Evolutionary conservation across 2,113 vertebrate genomes (phyloP).

Genomic region (Rhabdornis inornatus): DNA sequence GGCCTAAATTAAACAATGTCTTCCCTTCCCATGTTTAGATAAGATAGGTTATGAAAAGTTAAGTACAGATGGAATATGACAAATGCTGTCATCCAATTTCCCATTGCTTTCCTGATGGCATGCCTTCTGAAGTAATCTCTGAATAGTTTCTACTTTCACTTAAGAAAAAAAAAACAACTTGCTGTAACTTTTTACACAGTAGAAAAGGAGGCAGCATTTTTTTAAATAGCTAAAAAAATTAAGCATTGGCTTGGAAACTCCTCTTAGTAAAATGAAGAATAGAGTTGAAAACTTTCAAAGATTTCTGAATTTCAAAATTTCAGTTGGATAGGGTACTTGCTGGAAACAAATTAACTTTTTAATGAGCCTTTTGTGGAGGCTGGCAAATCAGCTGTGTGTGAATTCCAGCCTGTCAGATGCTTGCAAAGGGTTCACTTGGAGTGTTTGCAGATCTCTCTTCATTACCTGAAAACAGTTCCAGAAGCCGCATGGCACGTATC

Average conservation of each 20-base stretch:
- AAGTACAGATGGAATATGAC: conserved; percentile 44
- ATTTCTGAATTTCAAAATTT: not conserved
- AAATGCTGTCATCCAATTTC: conserved; percentile 6
- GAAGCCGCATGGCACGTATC: not conserved
- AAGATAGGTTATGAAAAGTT: conserved; percentile 38
- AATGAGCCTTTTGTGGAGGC: not conserved
- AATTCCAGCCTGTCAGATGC: conserved; percentile 31
- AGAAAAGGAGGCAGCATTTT: not conserved
- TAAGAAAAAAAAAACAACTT: not conserved
- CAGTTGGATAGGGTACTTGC: not conserved
- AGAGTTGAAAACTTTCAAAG: not conserved
- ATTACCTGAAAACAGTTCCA: conserved; percentile 8
- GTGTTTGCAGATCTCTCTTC: conserved; percentile 28
- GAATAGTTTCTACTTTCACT: not conserved
- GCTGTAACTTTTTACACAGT: not conserved
- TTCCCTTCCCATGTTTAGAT: conserved; percentile 45
- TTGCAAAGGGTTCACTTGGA: not conserved
- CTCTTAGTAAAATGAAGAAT: not conserved
- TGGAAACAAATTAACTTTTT: not conserved
- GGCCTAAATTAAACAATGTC: conserved; percentile 15
- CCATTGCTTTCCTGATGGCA: not conserved
- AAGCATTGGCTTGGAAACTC: not conserved
- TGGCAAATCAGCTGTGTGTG: conserved; percentile 21
- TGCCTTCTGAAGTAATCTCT: not conserved
- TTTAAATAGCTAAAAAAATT: not conserved